A percentile compares a stretch with the other conserved stretches of the same genome.
These are phyloP conservation scores for Ctenopoma kingsleyae DNA, from an alignment of 2,797 vertebrate genomes.

Conservation along the genomic window DNA sequence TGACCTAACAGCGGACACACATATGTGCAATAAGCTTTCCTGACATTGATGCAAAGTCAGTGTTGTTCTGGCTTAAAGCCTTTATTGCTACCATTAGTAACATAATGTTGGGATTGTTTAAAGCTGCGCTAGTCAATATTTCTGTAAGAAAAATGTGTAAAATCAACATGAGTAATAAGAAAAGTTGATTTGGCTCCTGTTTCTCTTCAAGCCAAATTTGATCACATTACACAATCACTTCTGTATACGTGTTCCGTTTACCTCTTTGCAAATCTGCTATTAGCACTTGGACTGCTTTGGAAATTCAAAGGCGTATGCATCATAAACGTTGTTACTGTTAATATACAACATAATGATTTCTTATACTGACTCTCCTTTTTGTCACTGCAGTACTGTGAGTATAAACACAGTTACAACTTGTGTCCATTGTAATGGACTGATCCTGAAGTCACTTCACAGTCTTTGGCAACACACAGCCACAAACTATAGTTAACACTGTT, in stretches of 20 bases:
- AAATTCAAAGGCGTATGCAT: not conserved
- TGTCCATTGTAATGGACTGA: not conserved
- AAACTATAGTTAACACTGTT: constrained; percentile 34
- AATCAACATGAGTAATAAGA: not conserved
- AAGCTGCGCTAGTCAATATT: not conserved
- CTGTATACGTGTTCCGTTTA: too few relatives aligned
- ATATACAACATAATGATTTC: not conserved
- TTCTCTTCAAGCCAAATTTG: too few relatives aligned
- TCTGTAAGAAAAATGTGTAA: not conserved
- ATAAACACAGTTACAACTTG: not conserved
- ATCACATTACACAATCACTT: too few relatives aligned
- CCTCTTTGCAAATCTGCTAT: not conserved
- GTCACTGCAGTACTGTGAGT: not conserved
- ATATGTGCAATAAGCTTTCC: constrained; percentile 8
- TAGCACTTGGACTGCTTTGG: not conserved
- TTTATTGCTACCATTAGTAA: not conserved
- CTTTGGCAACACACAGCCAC: not conserved
- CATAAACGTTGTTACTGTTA: not conserved
- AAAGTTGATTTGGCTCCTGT: too few relatives aligned
- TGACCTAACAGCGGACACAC: constrained; percentile 46
- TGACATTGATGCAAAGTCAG: constrained; percentile 71
- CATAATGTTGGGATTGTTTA: not conserved
- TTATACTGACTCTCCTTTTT: not conserved
- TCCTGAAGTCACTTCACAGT: constrained; percentile 6
- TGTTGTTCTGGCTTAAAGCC: not conserved